Base-by-base conservation (phyloP, 2,797 vertebrate genomes). In the Platalea minor region DNA sequence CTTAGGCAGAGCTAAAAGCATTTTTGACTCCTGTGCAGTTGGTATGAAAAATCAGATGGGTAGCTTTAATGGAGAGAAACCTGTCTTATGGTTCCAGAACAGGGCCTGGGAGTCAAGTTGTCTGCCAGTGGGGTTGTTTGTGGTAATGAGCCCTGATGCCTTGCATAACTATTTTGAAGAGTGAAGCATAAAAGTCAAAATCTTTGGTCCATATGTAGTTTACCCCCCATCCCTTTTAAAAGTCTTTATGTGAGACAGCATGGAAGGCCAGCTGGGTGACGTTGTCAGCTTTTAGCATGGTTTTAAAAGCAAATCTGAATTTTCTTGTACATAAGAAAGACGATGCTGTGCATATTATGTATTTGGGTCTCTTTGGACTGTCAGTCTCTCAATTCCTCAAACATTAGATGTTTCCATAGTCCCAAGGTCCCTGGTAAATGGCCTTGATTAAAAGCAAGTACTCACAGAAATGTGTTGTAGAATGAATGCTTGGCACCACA, bases 11-110 rank as follows among this genome's bases (percentile, higher is more conserved):
- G 5, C 9, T 56, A n/a, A n/a, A 50, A 85, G 11, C 25, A 56
- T 72, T 84, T 96, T 51, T 77, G 21, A 60, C 24, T 88, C 29
- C 31, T 63, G 18, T 43, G 21, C 35, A 61, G 9, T 37, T 78
- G 75, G 48, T 91, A 83, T 39, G 56, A 94, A 96, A 92, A 92
- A 80, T 85, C 76, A 72, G 28, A 64, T 18, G 31, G 16, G 18
- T 37, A 60, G 35, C 25, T 72, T 61, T 89, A 50, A 31, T 46
- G 29, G 72, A 56, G 59, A 79, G 35, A 86, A 65, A 63, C 56
- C 23, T 57, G 14, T 37, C 45, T 72, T 39, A 61, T 2, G 7
- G 13, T 74, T 95, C 28, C 60, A 91, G n/a, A 70, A 78, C 9
- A 63, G 29, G 16, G 7, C 23, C 26, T 64, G 19, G 17, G 23